Conservation (phyloP, 1,140 invertebrate species). For the Aphelenchoides besseyi region DNA sequence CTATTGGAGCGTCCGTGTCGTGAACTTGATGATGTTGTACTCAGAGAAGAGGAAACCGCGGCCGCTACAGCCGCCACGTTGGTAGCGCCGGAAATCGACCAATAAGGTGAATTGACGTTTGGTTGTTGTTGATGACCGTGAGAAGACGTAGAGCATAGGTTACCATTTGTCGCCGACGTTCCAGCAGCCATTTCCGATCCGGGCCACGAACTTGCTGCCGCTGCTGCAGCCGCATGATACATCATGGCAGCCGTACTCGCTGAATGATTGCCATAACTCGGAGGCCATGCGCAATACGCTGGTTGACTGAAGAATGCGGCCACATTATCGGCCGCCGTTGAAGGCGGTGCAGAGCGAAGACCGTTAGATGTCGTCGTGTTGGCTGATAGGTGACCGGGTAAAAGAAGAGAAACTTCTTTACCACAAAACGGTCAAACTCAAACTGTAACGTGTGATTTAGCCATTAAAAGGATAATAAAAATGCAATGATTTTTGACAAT, state of each 20-base stretch:
- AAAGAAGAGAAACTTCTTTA: no score
- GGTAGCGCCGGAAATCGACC: neutral
- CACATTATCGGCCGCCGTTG: slow-evolving; percentile 10
- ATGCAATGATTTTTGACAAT: no score
- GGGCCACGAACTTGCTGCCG: neutral
- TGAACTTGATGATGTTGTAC: neutral
- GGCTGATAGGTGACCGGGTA: neutral
- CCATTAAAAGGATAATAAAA: no score
- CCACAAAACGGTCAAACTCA: no score
- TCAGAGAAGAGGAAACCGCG: neutral
- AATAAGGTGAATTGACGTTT: slow-evolving; percentile 1
- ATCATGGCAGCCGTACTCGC: slow-evolving; percentile 14
- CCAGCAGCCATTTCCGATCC: slow-evolving; percentile 6
- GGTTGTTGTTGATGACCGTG: neutral
- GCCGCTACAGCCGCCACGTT: neutral
- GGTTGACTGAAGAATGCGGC: slow-evolving; percentile 7
- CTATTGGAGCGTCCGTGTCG: neutral
- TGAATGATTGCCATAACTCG: neutral
- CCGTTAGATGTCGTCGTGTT: slow-evolving; percentile 17
- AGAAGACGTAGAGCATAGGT: neutral
- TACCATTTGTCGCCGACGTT: neutral
- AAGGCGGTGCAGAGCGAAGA: neutral
- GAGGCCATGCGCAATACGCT: slow-evolving; percentile 8
- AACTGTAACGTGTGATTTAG: no score
- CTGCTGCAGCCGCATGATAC: neutral